phyloP scores from a whole-genome alignment of 2,797 vertebrate species.

The Clarias fuscus region DNA sequence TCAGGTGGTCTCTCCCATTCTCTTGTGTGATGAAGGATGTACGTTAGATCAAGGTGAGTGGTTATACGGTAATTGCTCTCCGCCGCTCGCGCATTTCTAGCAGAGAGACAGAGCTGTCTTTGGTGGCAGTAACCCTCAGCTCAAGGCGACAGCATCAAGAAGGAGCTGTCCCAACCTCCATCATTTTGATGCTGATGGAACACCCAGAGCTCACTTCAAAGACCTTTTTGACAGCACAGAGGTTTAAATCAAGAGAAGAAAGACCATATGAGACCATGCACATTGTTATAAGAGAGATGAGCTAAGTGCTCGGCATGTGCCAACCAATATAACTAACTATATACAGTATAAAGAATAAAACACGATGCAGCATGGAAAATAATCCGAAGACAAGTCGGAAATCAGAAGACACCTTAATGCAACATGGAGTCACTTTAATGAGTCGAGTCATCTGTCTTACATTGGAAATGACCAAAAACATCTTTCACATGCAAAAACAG shows the following conservation, averaged over 20 bases:
- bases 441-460: too few relatives aligned
- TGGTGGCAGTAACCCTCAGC: slow-evolving; percentile 37
- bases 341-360: background rate
- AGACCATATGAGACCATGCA: slow-evolving; percentile 6
- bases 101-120: slow-evolving; percentile 29
- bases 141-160: slow-evolving; percentile 27
- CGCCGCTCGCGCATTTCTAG: slow-evolving; percentile 22
- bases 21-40: slow-evolving; percentile 39
- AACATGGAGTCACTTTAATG: background rate
- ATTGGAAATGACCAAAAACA: background rate
- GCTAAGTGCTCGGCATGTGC: background rate
- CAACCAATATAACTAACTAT: background rate
- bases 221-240: background rate
- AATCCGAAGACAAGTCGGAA: background rate
- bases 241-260: slow-evolving; percentile 16
- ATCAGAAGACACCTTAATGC: background rate
- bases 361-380: background rate
- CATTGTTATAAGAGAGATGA: slow-evolving; percentile 4
- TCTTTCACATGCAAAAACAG: background rate
- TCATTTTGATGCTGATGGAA: slow-evolving; percentile 31
- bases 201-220: slow-evolving; percentile 29
- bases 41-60: slow-evolving; percentile 47
- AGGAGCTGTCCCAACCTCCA: slow-evolving; percentile 28
- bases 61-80: slow-evolving; percentile 50
- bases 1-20: slow-evolving; percentile 37